Evolutionary conservation across 2,888 invertebrate genomes (phyloP), one percentile per base, ranked within the genome.

Genomic region (Platycnemis pennipes): DNA sequence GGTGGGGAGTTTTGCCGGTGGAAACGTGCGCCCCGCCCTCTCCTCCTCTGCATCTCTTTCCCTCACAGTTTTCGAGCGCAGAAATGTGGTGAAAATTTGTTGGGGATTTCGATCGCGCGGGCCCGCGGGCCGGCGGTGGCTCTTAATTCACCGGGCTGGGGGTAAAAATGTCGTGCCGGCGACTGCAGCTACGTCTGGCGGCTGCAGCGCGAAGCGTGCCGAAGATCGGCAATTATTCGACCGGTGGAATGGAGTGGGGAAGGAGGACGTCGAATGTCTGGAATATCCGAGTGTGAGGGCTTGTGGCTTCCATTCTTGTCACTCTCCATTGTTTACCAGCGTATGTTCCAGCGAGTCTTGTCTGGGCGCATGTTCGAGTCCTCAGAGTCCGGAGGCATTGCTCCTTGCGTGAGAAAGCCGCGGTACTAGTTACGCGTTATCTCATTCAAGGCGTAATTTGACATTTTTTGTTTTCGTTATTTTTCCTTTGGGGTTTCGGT

Each of bases 121-220:
- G 63, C 49, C 49, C 49, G 49, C 49, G 49, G 49, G 63, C 63
- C 63, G 63, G 26, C 63, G 63, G n/a, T n/a, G 63, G 7, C 63
- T 63, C n/a, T 63, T 63, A 63, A 63, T 63, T 63, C 63, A 8
- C 63, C 63, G 63, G n/a, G n/a, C 63, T 26, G 26, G 63, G 63
- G 63, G 63, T 63, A 26, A 63, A 63, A 63, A 63, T 63, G 63
- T 63, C 63, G 77, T 77, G 37, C 31, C 77, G 63, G 77, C 77
- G 77, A 77, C 77, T 77, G 77, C 77, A 77, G 77, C 77, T 31
- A 77, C 77, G 77, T 26, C 77, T 77, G 77, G 77, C 77, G 77
- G 77, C 31, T 31, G 77, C 31, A 11, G 77, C 13, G 37, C 77
- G 31, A 77, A 77, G 37, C 16, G 37, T 37, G 77, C 26, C 37